A percentile compares a stretch with the other conserved stretches of the same genome.
Conservation (phyloP, 1,140 invertebrate genomes). For the Notospermus geniculatus region DNA sequence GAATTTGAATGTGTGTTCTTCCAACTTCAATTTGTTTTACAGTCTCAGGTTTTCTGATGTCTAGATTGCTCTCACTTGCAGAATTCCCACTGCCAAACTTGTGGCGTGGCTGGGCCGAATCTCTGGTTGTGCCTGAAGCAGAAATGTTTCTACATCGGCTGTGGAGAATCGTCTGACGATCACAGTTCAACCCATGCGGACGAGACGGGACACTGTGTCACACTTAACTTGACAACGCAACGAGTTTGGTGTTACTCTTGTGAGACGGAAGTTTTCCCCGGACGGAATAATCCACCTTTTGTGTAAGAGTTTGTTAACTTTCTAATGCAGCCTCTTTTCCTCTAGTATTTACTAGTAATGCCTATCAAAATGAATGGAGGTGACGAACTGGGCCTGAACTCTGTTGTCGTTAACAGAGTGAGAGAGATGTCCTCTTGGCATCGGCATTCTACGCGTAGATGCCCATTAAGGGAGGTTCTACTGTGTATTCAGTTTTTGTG, state of each 20-base stretch:
- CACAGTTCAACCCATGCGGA: slow-evolving; percentile 76
- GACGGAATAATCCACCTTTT: slow-evolving; percentile 52
- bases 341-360: too few relatives aligned
- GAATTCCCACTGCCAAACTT: slow-evolving; percentile 60
- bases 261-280: slow-evolving; percentile 69
- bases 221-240: slow-evolving; percentile 78
- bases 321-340: too few relatives aligned
- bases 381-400: too few relatives aligned
- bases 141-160: slow-evolving; percentile 75
- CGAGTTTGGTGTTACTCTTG: slow-evolving; percentile 84
- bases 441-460: too few relatives aligned
- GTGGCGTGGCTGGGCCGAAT: slow-evolving; percentile 67
- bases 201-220: slow-evolving; percentile 72
- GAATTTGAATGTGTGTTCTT: too few relatives aligned
- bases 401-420: too few relatives aligned
- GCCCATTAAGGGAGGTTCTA: too few relatives aligned
- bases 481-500: too few relatives aligned
- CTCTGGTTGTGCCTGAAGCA: slow-evolving; percentile 80
- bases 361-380: too few relatives aligned
- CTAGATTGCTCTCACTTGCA: background rate
- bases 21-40: background rate
- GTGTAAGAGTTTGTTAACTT: slow-evolving; percentile 36
- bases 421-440: too few relatives aligned
- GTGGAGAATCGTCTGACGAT: slow-evolving; percentile 73
- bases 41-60: slow-evolving; percentile 18